phyloP scores from a whole-genome alignment of 2,888 invertebrate genomes.

The Pachymerium ferrugineum region DNA sequence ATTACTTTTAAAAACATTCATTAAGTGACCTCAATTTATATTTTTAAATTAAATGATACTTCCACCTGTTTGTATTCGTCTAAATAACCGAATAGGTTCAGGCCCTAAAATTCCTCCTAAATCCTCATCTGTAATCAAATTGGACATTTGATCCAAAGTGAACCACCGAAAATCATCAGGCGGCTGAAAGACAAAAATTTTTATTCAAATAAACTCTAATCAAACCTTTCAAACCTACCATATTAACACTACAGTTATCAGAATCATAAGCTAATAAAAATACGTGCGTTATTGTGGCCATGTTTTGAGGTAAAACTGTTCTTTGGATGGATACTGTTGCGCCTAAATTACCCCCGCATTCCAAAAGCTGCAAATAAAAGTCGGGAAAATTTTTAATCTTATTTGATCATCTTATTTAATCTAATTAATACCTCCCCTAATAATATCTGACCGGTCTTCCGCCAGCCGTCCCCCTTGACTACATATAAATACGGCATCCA shows the following conservation, averaged over 20 bases:
- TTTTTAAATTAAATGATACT: neutral
- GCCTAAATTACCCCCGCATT: slow-evolving; percentile 9
- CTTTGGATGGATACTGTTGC: slow-evolving; percentile 8
- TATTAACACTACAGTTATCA: slow-evolving; percentile 14
- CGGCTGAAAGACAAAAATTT: neutral
- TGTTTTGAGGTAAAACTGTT: slow-evolving; percentile 20
- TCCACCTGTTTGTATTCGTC: neutral
- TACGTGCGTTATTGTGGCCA: slow-evolving; percentile 19
- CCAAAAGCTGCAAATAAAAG: neutral
- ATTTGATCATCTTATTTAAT: neutral
- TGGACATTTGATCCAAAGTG: neutral
- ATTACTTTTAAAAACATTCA: too few species aligned
- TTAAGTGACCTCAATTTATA: too few species aligned
- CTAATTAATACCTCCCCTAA: neutral
- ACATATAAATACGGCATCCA: slow-evolving; percentile 30
- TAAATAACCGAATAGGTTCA: slow-evolving; percentile 8
- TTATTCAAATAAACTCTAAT: neutral
- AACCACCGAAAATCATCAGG: slow-evolving; percentile 19
- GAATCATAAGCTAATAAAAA: neutral
- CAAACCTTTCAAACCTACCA: neutral
- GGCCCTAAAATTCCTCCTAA: slow-evolving; percentile 21
- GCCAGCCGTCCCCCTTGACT: slow-evolving; percentile 28
- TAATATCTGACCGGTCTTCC: neutral
- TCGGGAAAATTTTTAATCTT: neutral
- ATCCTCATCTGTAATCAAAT: neutral